Evolutionary conservation across 2,888 invertebrate genomes (phyloP).

Genomic region (Saturnia japonica): DNA sequence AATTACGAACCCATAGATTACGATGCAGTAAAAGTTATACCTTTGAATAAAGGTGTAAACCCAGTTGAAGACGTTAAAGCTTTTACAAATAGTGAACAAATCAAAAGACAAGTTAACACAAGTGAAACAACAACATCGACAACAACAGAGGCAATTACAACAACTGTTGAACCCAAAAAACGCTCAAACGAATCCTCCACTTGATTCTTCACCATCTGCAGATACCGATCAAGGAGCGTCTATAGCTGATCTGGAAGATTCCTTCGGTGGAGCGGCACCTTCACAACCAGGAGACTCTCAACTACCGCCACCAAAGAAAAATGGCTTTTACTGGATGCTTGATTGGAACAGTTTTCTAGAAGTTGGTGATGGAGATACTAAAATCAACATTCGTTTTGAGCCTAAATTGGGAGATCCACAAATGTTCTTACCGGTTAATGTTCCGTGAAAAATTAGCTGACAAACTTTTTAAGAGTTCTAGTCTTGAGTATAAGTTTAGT

Average conservation of each 20-base stretch:
- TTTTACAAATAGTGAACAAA: slow-evolving; percentile 52
- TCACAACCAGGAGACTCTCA: slow-evolving; percentile 82
- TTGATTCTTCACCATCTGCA: slow-evolving; percentile 68
- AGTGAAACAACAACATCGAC: slow-evolving; percentile 33
- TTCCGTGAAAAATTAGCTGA: slow-evolving; percentile 79
- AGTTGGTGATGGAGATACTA: slow-evolving; percentile 88
- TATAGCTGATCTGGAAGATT: slow-evolving; percentile 86
- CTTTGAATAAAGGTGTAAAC: slow-evolving; percentile 62
- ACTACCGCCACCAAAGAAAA: slow-evolving; percentile 85
- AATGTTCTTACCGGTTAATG: slow-evolving; percentile 87
- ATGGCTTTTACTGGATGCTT: slow-evolving; percentile 91
- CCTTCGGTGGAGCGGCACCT: slow-evolving; percentile 86
- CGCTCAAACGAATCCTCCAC: slow-evolving; percentile 46
- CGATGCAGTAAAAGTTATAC: slow-evolving; percentile 72
- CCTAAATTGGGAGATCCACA: slow-evolving; percentile 91
- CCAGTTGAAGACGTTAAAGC: slow-evolving; percentile 57
- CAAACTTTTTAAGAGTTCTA: slow-evolving; percentile 52
- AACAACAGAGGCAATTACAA: slow-evolving; percentile 34
- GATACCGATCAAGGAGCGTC: slow-evolving; percentile 79
- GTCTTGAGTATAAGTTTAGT: slow-evolving; percentile 47
- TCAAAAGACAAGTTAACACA: slow-evolving; percentile 60
- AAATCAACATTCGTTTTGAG: slow-evolving; percentile 90
- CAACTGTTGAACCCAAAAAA: slow-evolving; percentile 43
- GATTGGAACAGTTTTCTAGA: slow-evolving; percentile 94
- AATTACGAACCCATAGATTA: slow-evolving; percentile 70